These are phyloP conservation scores for Ailurus styani DNA, from an alignment of 2,113 vertebrate species.

Conservation along the genomic window DNA sequence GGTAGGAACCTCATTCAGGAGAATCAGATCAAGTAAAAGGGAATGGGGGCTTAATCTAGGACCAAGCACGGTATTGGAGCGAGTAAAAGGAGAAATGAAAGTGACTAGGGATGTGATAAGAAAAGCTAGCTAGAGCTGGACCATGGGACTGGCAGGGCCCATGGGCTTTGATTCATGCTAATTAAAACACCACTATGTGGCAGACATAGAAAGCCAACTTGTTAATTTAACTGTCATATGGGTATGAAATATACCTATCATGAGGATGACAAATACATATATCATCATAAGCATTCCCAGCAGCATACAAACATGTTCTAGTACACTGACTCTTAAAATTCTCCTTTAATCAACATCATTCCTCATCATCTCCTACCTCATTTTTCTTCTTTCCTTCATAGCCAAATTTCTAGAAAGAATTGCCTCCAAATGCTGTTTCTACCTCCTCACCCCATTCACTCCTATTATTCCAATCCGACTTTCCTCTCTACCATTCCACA, in stretches of 20 bases:
- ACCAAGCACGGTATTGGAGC: background rate
- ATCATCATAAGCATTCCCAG: background rate
- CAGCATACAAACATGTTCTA: background rate
- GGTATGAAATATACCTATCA: background rate
- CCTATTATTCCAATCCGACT: background rate
- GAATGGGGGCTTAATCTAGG: background rate
- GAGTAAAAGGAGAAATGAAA: background rate
- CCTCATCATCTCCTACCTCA: background rate
- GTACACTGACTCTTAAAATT: background rate
- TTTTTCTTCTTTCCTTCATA: background rate
- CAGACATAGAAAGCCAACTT: background rate
- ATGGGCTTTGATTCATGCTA: background rate
- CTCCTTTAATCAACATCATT: background rate
- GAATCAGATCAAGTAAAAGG: background rate
- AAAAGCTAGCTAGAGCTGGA: background rate
- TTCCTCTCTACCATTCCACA: background rate
- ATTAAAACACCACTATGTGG: background rate
- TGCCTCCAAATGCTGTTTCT: background rate
- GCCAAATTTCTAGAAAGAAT: background rate
- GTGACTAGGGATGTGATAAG: background rate
- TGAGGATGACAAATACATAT: background rate
- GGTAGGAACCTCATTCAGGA: background rate
- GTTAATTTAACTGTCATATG: background rate
- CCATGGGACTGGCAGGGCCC: background rate
- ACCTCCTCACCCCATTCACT: background rate